A percentile compares a stretch with the other conserved stretches of the same genome.
These are phyloP conservation scores for Amblyornis subalaris DNA, from an alignment of 2,113 vertebrate species.

Conservation along the genomic window DNA sequence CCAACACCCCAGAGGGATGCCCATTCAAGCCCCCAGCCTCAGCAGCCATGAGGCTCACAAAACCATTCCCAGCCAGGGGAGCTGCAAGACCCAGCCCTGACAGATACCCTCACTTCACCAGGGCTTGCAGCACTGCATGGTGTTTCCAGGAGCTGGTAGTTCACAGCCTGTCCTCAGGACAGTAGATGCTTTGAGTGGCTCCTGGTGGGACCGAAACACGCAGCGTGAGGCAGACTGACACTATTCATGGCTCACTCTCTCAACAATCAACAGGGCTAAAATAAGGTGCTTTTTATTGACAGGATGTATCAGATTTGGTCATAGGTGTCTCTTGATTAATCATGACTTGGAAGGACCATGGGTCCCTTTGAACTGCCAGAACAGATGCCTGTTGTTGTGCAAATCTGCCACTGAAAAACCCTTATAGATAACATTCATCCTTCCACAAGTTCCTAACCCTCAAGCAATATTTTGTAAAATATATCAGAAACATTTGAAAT, in stretches of 20 bases:
- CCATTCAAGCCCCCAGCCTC: neutral
- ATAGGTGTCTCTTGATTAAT: neutral
- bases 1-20: neutral
- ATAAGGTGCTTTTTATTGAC: neutral
- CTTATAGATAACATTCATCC: neutral
- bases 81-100: neutral
- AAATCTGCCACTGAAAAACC: neutral
- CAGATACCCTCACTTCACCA: neutral
- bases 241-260: neutral
- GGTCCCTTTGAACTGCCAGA: neutral
- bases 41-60: neutral
- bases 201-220: fast-evolving
- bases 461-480: neutral
- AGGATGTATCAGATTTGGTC: neutral
- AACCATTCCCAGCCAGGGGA: neutral
- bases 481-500: neutral
- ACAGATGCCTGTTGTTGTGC: neutral
- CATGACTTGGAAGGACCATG: fast-evolving
- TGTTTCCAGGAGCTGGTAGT: neutral
- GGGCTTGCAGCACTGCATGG: fast-evolving
- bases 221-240: neutral
- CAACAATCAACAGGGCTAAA: neutral
- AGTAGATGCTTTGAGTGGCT: neutral
- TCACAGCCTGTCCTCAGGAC: fast-evolving
- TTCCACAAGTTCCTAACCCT: neutral